Evolutionary conservation across 2,888 invertebrate genomes (phyloP).

Genomic region (Iselma pallidipennis): DNA sequence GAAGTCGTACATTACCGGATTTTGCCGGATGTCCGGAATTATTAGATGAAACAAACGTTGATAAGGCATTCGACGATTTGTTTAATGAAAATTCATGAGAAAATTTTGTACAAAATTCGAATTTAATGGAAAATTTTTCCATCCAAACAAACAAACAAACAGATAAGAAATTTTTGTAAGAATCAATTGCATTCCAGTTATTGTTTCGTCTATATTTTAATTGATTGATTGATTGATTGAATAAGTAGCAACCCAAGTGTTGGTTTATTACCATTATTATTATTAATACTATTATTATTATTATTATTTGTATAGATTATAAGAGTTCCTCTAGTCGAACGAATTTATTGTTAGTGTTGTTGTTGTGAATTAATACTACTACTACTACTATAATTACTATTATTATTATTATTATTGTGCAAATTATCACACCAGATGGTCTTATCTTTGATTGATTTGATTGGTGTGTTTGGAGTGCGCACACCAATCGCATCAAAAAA

Average conservation of each 20-base stretch:
- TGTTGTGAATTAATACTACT: constrained; percentile 28
- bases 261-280: background rate
- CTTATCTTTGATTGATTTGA: too few relatives aligned
- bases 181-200: constrained; percentile 21
- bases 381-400: too few relatives aligned
- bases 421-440: too few relatives aligned
- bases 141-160: background rate
- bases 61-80: constrained; percentile 85
- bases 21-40: constrained; percentile 64
- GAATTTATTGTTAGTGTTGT: constrained; percentile 8
- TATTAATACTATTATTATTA: background rate
- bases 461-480: constrained; percentile 45
- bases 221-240: constrained; percentile 1
- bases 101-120: background rate
- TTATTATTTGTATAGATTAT: constrained; percentile 15
- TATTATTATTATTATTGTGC: too few relatives aligned
- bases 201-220: constrained; percentile 12
- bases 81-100: constrained; percentile 59
- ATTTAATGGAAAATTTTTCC: background rate
- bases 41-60: constrained; percentile 79
- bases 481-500: constrained; percentile 38
- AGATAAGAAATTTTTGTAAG: too few relatives aligned
- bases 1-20: constrained; percentile 79
- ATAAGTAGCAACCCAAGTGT: background rate
- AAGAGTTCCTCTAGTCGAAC: constrained; percentile 23